Conservation (phyloP, 2,888 invertebrate species). For the Cryptocephalus moraei region DNA sequence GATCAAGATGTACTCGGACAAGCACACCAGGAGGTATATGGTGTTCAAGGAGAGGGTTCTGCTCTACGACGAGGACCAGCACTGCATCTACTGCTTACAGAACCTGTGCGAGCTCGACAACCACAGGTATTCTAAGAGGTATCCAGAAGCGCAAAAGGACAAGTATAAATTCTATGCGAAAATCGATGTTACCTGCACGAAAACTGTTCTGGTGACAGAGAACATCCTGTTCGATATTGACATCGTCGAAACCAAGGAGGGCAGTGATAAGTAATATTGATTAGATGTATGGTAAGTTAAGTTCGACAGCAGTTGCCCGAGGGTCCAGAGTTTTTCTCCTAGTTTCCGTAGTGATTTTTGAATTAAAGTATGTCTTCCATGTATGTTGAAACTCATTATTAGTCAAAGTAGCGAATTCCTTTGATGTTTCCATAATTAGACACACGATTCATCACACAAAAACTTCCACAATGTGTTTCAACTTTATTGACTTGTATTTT, state of each 20-base stretch:
- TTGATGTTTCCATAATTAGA: too few relatives aligned
- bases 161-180: conserved; percentile 13
- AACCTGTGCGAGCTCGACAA: conserved; percentile 11
- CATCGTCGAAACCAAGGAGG: background rate
- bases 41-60: conserved; percentile 9
- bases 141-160: conserved; percentile 10
- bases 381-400: too few relatives aligned
- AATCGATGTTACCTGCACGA: conserved; percentile 9
- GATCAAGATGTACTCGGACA: conserved; percentile 9
- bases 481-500: too few relatives aligned
- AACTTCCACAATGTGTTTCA: too few relatives aligned
- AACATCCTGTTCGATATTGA: conserved; percentile 10
- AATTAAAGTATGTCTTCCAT: too few relatives aligned
- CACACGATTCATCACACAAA: too few relatives aligned
- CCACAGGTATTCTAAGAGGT: conserved; percentile 11
- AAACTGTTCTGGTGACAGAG: conserved; percentile 10
- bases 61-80: conserved; percentile 12
- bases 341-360: too few relatives aligned
- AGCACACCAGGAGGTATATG: conserved; percentile 5
- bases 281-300: too few relatives aligned
- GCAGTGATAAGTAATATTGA: too few relatives aligned
- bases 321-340: too few relatives aligned
- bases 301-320: too few relatives aligned
- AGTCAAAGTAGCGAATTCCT: too few relatives aligned
- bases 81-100: conserved; percentile 15